Evolutionary conservation across 2,888 invertebrate genomes (phyloP), one percentile per base, ranked within the genome.

Genomic region (Adela reaumurella): DNA sequence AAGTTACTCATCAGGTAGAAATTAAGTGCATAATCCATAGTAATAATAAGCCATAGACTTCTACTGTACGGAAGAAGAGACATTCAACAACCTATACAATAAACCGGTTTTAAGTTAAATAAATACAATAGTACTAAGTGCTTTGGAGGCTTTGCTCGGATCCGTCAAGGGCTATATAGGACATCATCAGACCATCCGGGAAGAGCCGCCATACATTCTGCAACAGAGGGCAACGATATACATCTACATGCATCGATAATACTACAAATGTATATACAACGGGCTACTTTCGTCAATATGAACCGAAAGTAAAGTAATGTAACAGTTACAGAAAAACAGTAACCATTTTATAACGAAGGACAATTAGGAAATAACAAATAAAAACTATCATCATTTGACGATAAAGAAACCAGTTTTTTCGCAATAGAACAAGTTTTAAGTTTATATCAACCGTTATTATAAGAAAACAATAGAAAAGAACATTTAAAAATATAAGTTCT

Each of bases 381-480:
- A 69, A 61, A 70, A 60, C 62, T 59, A 63, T 63, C 73, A 78
- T 72, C 76, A 80, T 80, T 80, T 80, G 80, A 80, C 80, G 73
- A 73, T 77, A 77, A 78, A 79, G 80, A 68, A 78, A 76, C 72
- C 74, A 77, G 77, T 79, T 80, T 80, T 80, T 80, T 80, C 78
- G 80, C 80, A 80, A 80, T 80, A 80, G 80, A 79, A 79, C 80
- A 77, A 79, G 79, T 80, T 80, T 80, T 80, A 70, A 66, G 70
- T 80, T 80, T 78, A 79, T 78, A 80, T 79, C 80, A 78, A 80
- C 73, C 73, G 74, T 79, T 80, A 77, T 79, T 76, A 78, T 68
- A 69, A 74, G 65, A 61, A 74, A 76, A 65, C 80, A 78, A 80
- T 80, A 80, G 80, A 74, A 79, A 78, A 74, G 76, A 78, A 66